A percentile compares a stretch with the other conserved stretches of the same genome.
phyloP scores from a whole-genome alignment of 2,113 vertebrate genomes.

The Limnothrissa miodon region DNA sequence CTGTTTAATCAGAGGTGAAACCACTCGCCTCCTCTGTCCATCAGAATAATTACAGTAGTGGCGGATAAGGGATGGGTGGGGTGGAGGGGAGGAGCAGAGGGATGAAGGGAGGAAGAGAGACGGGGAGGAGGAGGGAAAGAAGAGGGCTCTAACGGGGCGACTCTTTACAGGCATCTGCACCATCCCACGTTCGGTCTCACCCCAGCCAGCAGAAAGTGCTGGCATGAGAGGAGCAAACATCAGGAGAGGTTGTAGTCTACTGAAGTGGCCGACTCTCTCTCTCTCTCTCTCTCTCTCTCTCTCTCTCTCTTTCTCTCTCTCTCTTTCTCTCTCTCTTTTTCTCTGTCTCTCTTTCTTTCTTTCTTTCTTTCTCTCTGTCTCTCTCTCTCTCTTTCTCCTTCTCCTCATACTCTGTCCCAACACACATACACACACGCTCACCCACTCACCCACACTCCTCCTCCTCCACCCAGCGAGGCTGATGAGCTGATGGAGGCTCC shows the following conservation, averaged over 20 bases:
- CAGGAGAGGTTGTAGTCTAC: background rate
- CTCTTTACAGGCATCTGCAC: background rate
- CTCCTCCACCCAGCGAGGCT: background rate
- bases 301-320: background rate
- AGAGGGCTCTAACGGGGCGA: background rate
- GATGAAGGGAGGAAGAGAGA: background rate
- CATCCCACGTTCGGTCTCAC: background rate
- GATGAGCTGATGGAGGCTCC: constrained; percentile 7
- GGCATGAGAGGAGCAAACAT: constrained; percentile 2
- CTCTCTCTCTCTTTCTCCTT: background rate
- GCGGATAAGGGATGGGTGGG: background rate
- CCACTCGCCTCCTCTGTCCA: constrained; percentile 4
- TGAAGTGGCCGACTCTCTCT: background rate
- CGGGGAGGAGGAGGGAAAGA: background rate
- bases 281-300: background rate
- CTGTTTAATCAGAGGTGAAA: constrained; percentile 14
- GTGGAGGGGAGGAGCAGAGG: background rate
- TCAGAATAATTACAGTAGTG: constrained; percentile 13
- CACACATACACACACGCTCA: background rate
- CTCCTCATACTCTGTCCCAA: background rate
- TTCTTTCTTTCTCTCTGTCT: too few relatives aligned
- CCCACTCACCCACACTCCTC: background rate
- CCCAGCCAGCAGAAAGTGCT: background rate
- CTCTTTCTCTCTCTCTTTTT: too few relatives aligned
- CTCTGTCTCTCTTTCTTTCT: too few relatives aligned